Evolutionary conservation across 2,113 vertebrate genomes (phyloP), one percentile per base, ranked within the genome.

Genomic region (Chaetodon trifascialis): DNA sequence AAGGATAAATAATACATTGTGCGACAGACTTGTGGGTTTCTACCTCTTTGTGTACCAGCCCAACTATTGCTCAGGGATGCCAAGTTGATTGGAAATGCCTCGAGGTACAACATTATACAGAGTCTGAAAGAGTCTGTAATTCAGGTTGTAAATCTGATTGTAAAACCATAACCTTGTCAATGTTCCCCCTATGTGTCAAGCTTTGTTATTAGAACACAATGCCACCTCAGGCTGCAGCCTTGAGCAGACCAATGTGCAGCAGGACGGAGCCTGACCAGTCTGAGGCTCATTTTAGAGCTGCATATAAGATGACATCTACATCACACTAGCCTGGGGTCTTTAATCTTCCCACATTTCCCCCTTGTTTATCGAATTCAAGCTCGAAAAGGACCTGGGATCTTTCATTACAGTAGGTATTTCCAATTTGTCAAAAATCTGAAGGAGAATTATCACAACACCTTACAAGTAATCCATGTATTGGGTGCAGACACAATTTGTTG

Each of bases 61-160:
- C 59, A 56, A 75, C 68, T 47, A 78, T 76, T 72, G 47, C 70
- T 55, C 55, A 21, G 11, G 21, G 42, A 46, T 63, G 56, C 47
- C 79, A 69, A 69, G 77, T 86, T 64, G 63, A 69, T 69, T 47
- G 23, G 47, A 70, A 78, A 36, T 38, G 47, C 68, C 65, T 68
- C 1, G 23, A 75, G 71, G 72, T 76, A 40, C 23, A 19, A 40
- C 63, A 84, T 80, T 23, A 73, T 44, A 66, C 68, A 74, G 40
- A 59, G 73, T 68, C 75, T 79, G 56, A 65, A 85, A 68, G 46
- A 56, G 56, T 59, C 55, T 72, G 60, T 88, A 85, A 83, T 70
- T 80, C 47, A 73, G 36, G 34, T 75, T 65, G 80, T 86, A 75
- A 87, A 88, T 88, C 38, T 85, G 73, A 54, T 62, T 49, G 46